Conservation (phyloP, 1,140 invertebrate species). For the Ditylenchus dipsaci region DNA sequence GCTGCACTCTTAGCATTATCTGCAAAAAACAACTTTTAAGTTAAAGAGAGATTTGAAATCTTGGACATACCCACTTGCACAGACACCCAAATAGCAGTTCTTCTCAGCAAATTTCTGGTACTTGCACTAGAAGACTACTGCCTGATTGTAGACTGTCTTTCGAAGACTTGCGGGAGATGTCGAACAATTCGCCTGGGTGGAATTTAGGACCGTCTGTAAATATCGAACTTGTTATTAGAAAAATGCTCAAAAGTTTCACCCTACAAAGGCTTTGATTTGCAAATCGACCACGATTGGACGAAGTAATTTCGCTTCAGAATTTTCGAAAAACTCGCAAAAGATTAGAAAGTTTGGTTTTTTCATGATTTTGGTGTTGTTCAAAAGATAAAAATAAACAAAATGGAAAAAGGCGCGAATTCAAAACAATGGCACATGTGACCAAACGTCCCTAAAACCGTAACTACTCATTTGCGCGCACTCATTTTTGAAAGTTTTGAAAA, state of each 20-base stretch:
- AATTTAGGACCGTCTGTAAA: conserved; percentile 36
- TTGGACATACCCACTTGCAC: background rate
- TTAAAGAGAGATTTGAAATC: background rate
- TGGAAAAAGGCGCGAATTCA: background rate
- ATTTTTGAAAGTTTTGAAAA: too few species aligned
- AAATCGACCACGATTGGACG: too few species aligned
- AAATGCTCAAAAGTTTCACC: too few species aligned
- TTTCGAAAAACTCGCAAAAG: too few species aligned
- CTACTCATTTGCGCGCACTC: too few species aligned
- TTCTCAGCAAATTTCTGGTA: conserved; percentile 27
- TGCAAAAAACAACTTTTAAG: too few species aligned
- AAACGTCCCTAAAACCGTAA: too few species aligned
- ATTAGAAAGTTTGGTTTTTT: too few species aligned
- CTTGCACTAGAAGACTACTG: conserved; percentile 25
- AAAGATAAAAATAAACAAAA: background rate
- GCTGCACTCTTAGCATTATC: background rate
- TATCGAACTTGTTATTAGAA: background rate
- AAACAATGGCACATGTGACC: too few species aligned
- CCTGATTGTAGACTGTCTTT: background rate
- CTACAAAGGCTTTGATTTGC: too few species aligned
- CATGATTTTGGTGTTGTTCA: too few species aligned
- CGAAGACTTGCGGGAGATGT: conserved; percentile 33
- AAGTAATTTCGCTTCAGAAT: too few species aligned
- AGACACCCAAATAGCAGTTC: conserved; percentile 16
- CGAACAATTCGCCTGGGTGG: conserved; percentile 34